These are phyloP conservation scores for Cepaea hortensis DNA, from an alignment of 2,888 invertebrate species.

Conservation along the genomic window DNA sequence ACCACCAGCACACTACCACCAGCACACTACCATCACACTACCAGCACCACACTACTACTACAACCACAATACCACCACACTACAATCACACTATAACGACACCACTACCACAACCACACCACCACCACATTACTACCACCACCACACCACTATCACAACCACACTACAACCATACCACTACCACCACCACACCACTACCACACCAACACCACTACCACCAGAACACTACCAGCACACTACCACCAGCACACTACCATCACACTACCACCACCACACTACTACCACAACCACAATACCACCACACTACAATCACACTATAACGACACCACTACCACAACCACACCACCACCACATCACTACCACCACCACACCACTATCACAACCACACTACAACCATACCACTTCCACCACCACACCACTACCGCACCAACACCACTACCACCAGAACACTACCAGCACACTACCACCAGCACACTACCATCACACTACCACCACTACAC, in stretches of 20 bases:
- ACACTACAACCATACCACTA: no score
- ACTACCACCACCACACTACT: background rate
- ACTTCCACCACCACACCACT: background rate
- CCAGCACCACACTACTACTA: background rate
- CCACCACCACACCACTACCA: no score
- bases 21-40: background rate
- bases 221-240: background rate
- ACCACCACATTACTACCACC: no score
- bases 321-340: background rate
- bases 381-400: background rate
- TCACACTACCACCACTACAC: background rate
- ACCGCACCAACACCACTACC: background rate
- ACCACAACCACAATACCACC: no score
- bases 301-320: background rate
- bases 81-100: no score
- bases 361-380: background rate
- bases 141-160: no score
- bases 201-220: no score
- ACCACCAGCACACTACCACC: slow-evolving; percentile 9
- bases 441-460: background rate
- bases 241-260: no score
- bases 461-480: background rate
- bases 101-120: no score
- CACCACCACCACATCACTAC: background rate
- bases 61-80: no score